These are phyloP conservation scores for Mya arenaria DNA, from an alignment of 1,140 invertebrate genomes.

Conservation along the genomic window DNA sequence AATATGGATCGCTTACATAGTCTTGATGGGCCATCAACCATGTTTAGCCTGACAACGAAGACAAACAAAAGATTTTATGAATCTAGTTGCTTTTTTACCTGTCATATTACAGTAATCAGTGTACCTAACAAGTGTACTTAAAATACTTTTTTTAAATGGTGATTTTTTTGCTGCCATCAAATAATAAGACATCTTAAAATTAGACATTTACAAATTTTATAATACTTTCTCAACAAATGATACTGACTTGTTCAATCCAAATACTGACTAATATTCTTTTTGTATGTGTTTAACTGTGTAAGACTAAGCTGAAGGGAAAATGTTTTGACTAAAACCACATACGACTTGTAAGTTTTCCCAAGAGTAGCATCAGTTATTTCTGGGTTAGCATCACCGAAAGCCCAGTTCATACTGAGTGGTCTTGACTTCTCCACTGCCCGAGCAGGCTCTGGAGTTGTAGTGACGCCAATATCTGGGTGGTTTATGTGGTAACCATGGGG, in stretches of 20 bases:
- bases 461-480: conserved; percentile 57
- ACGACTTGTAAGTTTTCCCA: conserved; percentile 68
- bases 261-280: too few relatives aligned
- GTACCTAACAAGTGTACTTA: too few relatives aligned
- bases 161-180: too few relatives aligned
- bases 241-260: too few relatives aligned
- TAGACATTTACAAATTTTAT: too few relatives aligned
- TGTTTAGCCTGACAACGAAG: conserved; percentile 16
- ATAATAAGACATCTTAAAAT: too few relatives aligned
- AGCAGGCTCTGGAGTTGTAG: conserved; percentile 62
- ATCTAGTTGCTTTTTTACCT: neutral
- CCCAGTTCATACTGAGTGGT: conserved; percentile 78
- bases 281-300: too few relatives aligned
- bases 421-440: conserved; percentile 74
- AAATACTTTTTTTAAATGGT: too few relatives aligned
- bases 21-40: conserved; percentile 7
- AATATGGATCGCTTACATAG: conserved; percentile 34
- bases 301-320: too few relatives aligned
- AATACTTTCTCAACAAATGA: too few relatives aligned
- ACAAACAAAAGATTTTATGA: neutral
- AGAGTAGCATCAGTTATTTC: conserved; percentile 76
- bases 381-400: conserved; percentile 62
- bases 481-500: conserved; percentile 39
- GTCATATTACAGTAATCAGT: too few relatives aligned
- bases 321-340: too few relatives aligned